Base-by-base conservation (phyloP, 2,888 invertebrate species). In the Chymomyza amoena region DNA sequence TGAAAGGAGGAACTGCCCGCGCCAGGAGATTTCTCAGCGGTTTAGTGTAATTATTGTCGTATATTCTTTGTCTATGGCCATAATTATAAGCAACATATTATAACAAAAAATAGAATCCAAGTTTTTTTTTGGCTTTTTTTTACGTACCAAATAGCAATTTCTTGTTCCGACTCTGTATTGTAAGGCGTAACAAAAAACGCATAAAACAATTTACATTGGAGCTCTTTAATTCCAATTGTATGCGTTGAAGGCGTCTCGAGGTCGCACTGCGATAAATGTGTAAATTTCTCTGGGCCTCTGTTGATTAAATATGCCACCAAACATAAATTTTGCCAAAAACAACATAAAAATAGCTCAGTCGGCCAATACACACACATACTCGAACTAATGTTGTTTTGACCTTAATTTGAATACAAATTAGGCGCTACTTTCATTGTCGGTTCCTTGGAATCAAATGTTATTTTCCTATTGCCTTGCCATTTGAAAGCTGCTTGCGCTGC, bases 191-290 rank as follows among this genome's bases (percentile, higher is more conserved):
- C 6, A 36, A 7, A 36, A 18, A 62, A 10, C 36, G 79, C 84
- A 83, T 80, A 79, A 80, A 86, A 77, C 82, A 84, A 87, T 84
- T 88, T 86, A 84, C 76, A 87, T 88, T 75, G 78, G 80, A 86
- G 77, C 54, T 20, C 54, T 57, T 28, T 18, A 7, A 13, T 6
- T 15, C n/a, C 59, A 59, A 28, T 10, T 32, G 15, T n/a, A 28
- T 32, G 25, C 59, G 59, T 59, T 59, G 59, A 59, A 59, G 32
- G 16, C 39, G 39, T 45, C 39, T 45, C 39, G 39, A 69, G 69
- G 77, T 66, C 79, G 66, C 68, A 16, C 20, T 36, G 66, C 81
- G 73, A 84, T 84, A 80, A 81, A 84, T 84, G 75, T 81, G 81
- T 65, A 81, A 73, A 78, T 84, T 83, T 78, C 50, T 28, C 15